These are phyloP conservation scores for Pelagia noctiluca DNA, from an alignment of 30 jellyfish, hydroid and myxozoan species.

Conservation along the genomic window DNA sequence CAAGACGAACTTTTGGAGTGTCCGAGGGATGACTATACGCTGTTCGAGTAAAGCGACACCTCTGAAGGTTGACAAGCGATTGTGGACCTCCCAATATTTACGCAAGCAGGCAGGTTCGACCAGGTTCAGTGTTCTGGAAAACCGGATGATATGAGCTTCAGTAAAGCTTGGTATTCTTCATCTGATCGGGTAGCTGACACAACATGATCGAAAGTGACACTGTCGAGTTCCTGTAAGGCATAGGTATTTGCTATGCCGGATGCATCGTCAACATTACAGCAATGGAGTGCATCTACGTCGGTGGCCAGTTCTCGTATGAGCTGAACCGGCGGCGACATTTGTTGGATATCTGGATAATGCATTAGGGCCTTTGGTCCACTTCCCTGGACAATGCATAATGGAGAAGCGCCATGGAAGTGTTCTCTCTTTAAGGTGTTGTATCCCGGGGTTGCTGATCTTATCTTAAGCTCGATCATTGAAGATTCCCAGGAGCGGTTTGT, in stretches of 20 bases:
- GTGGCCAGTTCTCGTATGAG: too few relatives aligned
- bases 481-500: conserved; percentile 31
- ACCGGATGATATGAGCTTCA: not conserved
- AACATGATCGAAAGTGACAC: not conserved
- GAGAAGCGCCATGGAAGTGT: conserved; percentile 22
- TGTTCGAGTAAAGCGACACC: not conserved
- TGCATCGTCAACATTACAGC: too few relatives aligned
- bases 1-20: too few relatives aligned
- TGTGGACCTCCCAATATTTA: too few relatives aligned
- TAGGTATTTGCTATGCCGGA: not conserved
- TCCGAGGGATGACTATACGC: not conserved
- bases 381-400: not conserved
- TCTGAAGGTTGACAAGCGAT: too few relatives aligned
- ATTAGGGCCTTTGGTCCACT: not conserved
- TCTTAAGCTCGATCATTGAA: not conserved
- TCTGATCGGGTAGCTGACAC: not conserved
- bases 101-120: too few relatives aligned
- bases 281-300: too few relatives aligned
- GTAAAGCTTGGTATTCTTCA: not conserved
- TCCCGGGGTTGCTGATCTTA: not conserved
- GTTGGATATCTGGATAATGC: conserved; percentile 18
- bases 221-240: conserved; percentile 32
- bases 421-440: conserved; percentile 7
- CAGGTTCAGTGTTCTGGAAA: not conserved
- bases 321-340: too few relatives aligned